Conservation (phyloP, 1,140 invertebrate genomes). For the Holotrichia oblita region DNA sequence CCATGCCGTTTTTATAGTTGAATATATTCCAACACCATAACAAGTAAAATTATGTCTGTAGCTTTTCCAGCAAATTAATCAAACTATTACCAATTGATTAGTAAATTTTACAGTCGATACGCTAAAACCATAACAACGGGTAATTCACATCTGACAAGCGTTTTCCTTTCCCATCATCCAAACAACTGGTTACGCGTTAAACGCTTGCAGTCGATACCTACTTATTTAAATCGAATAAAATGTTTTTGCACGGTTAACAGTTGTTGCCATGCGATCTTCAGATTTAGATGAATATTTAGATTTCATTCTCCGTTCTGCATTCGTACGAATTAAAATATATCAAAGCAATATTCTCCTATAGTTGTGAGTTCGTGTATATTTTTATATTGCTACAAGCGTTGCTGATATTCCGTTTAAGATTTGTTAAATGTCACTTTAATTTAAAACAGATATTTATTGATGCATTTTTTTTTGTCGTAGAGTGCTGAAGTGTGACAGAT, state of each 20-base stretch:
- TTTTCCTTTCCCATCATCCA: neutral
- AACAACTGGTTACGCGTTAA: neutral
- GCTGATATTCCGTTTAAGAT: too few species aligned
- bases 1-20: neutral
- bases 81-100: conserved; percentile 6
- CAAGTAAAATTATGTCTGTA: neutral
- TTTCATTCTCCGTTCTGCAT: too few species aligned
- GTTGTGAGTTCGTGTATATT: too few species aligned
- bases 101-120: neutral
- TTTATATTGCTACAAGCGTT: too few species aligned
- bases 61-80: conserved; percentile 1
- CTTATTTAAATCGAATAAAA: neutral
- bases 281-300: too few species aligned
- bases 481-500: too few species aligned
- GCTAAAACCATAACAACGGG: neutral
- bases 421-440: too few species aligned
- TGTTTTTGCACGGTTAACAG: neutral
- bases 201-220: neutral
- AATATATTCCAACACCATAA: neutral
- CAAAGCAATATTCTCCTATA: too few species aligned
- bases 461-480: too few species aligned
- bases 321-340: too few species aligned
- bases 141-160: conserved; percentile 1
- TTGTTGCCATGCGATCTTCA: too few species aligned
- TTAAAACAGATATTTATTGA: too few species aligned